A percentile compares a stretch with the other conserved stretches of the same genome.
phyloP scores from a whole-genome alignment of 2,113 vertebrate species.

The Eidolon helvum region DNA sequence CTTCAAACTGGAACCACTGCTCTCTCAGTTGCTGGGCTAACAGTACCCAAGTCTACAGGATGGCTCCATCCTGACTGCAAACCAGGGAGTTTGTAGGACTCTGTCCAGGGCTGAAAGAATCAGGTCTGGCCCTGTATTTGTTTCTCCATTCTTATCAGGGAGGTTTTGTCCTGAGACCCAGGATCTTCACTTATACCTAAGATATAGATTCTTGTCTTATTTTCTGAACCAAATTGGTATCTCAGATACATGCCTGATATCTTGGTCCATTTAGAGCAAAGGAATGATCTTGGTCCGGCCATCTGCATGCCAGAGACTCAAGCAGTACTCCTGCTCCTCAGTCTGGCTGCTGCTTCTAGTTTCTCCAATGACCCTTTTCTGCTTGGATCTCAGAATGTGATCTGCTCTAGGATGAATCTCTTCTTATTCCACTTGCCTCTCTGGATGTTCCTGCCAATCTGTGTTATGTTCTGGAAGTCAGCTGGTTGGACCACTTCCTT shows the following conservation, averaged over 20 bases:
- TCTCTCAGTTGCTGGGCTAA: neutral
- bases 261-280: neutral
- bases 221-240: neutral
- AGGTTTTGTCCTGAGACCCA: neutral
- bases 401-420: neutral
- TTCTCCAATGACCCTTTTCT: neutral
- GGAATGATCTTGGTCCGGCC: neutral
- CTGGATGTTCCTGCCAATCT: neutral
- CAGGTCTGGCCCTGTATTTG: neutral
- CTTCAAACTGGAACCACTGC: neutral
- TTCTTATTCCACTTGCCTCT: neutral
- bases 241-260: neutral
- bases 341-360: neutral
- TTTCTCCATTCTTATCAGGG: neutral
- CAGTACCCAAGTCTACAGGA: neutral
- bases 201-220: neutral
- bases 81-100: neutral
- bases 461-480: neutral
- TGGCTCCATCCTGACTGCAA: neutral
- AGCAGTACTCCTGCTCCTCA: neutral
- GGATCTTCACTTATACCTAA: neutral
- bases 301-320: neutral
- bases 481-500: neutral
- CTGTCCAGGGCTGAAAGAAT: neutral
- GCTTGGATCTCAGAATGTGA: neutral